Evolutionary conservation across 1,140 invertebrate genomes (phyloP), one percentile per base, ranked within the genome.

Genomic region (Lepidurus packardi): DNA sequence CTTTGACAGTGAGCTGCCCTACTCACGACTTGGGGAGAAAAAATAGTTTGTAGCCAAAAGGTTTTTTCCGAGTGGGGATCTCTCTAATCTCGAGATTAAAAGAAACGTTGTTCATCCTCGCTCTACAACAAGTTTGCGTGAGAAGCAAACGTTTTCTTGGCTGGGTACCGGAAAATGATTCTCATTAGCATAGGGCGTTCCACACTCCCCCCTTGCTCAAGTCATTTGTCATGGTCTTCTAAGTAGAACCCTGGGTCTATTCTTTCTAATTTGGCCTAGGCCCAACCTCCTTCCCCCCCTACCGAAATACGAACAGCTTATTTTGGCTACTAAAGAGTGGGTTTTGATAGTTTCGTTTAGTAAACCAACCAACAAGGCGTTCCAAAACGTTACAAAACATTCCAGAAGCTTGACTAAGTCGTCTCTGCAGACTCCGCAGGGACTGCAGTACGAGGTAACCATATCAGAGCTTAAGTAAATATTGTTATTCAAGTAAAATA

Each of bases 131-230:
- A 65, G 53, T 65, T 65, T 65, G 53, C 53, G 53, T 65, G 53
- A 65, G 53, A 65, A 65, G 53, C 53, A 65, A 65, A 65, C 53
- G 53, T 65, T 65, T 65, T 65, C 53, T 65, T 65, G n/a, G 53
- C 53, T n/a, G 53, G 53, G 53, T 65, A 65, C 53, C 53, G 53
- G 53, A 65, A 65, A 65, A 65, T 65, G 53, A 65, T 65, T 65
- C 53, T 65, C 53, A 65, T 65, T 65, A 65, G 21, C 53, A 65
- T 65, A 65, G 53, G 53, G 53, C 53, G 53, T 65, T 65, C 53
- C 53, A 65, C 53, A 65, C 53, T 65, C 53, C 53, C 45, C 53
- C 53, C 13, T 65, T 65, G 53, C 53, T 21, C 13, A 65, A 65
- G 53, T 65, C 53, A 65, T 65, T 65, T 65, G 53, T 65, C 53